Conservation (phyloP, 1,140 invertebrate species). For the Cotesia vestalis region DNA sequence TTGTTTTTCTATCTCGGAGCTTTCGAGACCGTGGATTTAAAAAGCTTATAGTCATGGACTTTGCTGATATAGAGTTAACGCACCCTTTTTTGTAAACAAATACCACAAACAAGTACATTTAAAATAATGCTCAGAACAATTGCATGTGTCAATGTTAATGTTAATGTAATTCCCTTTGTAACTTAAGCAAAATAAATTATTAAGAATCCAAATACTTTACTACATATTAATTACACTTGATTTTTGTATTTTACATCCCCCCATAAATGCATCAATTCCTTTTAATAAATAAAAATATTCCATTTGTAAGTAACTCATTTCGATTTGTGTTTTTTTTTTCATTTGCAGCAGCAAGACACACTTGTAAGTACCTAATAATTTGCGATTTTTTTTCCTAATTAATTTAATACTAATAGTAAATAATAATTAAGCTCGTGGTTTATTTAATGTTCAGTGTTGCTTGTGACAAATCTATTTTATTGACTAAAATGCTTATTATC, state of each 20-base stretch:
- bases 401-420: conserved; percentile 22
- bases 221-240: too few relatives aligned
- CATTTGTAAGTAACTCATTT: conserved; percentile 41
- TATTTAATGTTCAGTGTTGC: too few relatives aligned
- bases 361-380: conserved; percentile 72
- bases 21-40: too few relatives aligned
- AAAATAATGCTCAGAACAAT: conserved; percentile 40
- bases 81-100: too few relatives aligned
- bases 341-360: conserved; percentile 77
- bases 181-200: conserved; percentile 5
- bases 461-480: too few relatives aligned
- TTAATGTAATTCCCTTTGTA: not conserved
- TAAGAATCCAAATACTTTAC: not conserved
- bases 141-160: conserved; percentile 49
- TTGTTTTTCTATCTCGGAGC: not conserved
- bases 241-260: not conserved
- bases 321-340: conserved; percentile 60
- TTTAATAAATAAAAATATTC: conserved; percentile 20
- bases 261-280: not conserved
- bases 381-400: conserved; percentile 33
- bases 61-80: too few relatives aligned
- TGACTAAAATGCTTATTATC: too few relatives aligned
- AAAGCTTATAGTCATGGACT: too few relatives aligned
- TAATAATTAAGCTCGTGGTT: not conserved
- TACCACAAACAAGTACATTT: too few relatives aligned